phyloP scores from a whole-genome alignment of 2,113 vertebrate genomes.

The Xiphias gladius region DNA sequence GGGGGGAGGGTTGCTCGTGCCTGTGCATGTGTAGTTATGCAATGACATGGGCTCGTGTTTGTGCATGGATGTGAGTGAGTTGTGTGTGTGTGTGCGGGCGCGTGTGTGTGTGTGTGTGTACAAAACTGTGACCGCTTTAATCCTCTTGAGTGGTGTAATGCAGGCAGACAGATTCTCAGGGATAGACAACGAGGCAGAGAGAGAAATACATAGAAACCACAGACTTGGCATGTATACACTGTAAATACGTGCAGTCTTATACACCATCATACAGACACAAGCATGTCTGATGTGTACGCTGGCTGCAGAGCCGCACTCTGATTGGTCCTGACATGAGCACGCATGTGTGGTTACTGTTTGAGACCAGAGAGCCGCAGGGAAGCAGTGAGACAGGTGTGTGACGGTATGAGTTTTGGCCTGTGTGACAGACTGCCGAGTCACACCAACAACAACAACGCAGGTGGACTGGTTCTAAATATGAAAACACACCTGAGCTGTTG shows the following conservation, averaged over 20 bases:
- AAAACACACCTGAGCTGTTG: constrained; percentile 54
- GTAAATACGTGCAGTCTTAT: constrained; percentile 1
- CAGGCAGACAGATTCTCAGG: constrained; percentile 70
- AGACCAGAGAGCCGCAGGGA: constrained; percentile 48
- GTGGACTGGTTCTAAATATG: constrained; percentile 37
- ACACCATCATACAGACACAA: constrained; percentile 14
- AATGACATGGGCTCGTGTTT: constrained; percentile 74
- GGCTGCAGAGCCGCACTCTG: no score
- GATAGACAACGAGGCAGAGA: constrained; percentile 52
- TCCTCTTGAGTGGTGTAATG: constrained; percentile 76
- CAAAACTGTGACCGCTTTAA: constrained; percentile 68
- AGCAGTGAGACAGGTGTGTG: constrained; percentile 68
- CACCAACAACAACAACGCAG: constrained; percentile 63
- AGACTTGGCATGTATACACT: neutral
- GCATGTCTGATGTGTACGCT: no score
- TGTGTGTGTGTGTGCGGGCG: constrained; percentile 30
- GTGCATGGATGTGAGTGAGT: constrained; percentile 36
- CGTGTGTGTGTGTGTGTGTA: constrained; percentile 16
- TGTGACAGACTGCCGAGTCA: constrained; percentile 56
- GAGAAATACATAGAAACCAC: constrained; percentile 47
- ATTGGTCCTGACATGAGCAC: no score
- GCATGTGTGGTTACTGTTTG: constrained; percentile 42
- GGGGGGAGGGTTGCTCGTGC: constrained; percentile 73
- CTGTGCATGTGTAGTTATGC: constrained; percentile 87
- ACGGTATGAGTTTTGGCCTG: constrained; percentile 45